These are phyloP conservation scores for Drosophila melanogaster DNA, from an alignment of 1,140 invertebrate species.

Conservation along the genomic window DNA sequence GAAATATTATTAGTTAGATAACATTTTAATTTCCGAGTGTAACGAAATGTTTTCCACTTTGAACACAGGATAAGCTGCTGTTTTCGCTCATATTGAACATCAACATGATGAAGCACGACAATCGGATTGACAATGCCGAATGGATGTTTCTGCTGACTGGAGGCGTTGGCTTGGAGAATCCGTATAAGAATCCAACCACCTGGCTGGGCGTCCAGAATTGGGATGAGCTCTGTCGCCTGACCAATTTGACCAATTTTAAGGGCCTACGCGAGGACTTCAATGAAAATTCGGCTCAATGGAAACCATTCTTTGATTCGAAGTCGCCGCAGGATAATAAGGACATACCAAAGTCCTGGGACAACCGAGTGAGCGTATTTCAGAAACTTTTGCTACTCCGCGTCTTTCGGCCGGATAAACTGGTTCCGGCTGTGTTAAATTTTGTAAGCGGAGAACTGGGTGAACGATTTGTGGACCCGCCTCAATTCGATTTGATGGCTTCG, in stretches of 20 bases:
- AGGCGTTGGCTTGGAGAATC: constrained; percentile 92
- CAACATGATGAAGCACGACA: constrained; percentile 91
- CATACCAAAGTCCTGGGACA: constrained; percentile 89
- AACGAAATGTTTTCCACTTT: constrained; percentile 58
- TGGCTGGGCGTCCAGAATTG: constrained; percentile 93
- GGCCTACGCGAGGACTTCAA: constrained; percentile 88
- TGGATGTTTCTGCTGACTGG: constrained; percentile 96
- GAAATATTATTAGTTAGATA: background rate
- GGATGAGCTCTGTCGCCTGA: constrained; percentile 91
- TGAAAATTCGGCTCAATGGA: constrained; percentile 88
- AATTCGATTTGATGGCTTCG: constrained; percentile 93
- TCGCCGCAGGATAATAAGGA: constrained; percentile 88
- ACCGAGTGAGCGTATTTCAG: constrained; percentile 89
- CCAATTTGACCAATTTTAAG: constrained; percentile 85
- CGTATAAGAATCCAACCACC: constrained; percentile 88
- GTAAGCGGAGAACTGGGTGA: constrained; percentile 90
- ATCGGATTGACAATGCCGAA: constrained; percentile 88
- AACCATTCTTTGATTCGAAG: constrained; percentile 89
- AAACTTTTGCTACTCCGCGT: constrained; percentile 92
- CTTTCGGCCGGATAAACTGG: constrained; percentile 94
- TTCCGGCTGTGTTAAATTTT: constrained; percentile 92
- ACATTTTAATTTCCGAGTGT: constrained; percentile 5
- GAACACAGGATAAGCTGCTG: constrained; percentile 92
- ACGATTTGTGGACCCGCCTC: constrained; percentile 93
- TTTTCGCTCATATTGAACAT: constrained; percentile 94